Conservation (phyloP, 2,888 invertebrate species). For the Aphrophora alni region DNA sequence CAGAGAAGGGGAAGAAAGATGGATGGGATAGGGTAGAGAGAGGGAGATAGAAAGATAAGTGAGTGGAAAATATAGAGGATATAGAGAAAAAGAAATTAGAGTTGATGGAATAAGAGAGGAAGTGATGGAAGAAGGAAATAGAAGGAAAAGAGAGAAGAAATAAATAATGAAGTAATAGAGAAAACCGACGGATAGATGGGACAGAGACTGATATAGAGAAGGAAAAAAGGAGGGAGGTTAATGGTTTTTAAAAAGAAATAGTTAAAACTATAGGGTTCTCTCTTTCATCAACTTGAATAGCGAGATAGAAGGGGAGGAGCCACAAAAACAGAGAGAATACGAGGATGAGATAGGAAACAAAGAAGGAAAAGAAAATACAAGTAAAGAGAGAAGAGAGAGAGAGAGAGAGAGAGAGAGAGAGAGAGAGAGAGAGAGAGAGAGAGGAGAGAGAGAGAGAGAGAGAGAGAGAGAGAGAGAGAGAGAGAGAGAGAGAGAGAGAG, state of each 20-base stretch:
- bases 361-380: neutral
- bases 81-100: no score
- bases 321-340: neutral
- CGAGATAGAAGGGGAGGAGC: neutral
- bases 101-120: no score
- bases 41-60: no score
- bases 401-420: neutral
- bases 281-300: no score
- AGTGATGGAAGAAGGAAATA: no score
- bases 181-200: neutral
- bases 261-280: no score
- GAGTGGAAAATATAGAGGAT: no score
- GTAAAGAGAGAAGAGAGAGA: neutral
- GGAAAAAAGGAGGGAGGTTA: neutral
- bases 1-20: no score
- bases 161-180: neutral
- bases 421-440: neutral
- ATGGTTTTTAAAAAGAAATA: no score
- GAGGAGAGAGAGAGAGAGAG: neutral
- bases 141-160: no score
- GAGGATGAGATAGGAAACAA: neutral
- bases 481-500: constrained; percentile 14
- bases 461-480: neutral
- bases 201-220: neutral
- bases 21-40: no score